Evolutionary conservation across 2,888 invertebrate species (phyloP).

Genomic region (Stramonita haemastoma): DNA sequence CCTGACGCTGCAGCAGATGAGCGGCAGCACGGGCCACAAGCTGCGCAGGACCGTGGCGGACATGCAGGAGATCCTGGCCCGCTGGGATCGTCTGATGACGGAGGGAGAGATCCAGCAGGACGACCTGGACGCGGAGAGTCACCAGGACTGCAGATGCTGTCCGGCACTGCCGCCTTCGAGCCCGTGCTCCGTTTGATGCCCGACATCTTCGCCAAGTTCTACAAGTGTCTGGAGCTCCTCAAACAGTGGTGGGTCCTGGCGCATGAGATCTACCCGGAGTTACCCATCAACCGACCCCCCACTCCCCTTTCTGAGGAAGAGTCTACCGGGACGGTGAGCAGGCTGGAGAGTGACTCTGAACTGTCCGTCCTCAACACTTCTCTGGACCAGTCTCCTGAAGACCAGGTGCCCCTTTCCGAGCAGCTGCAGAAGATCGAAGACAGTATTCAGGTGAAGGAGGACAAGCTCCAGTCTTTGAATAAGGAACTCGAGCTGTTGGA

Average conservation of each 20-base stretch:
- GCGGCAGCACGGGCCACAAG: conserved; percentile 42
- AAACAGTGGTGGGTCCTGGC: conserved; percentile 68
- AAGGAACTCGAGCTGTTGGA: conserved; percentile 41
- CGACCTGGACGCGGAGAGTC: conserved; percentile 70
- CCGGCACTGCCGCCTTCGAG: conserved; percentile 63
- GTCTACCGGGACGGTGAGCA: conserved; percentile 36
- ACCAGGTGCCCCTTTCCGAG: conserved; percentile 56
- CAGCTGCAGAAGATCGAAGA: conserved; percentile 53
- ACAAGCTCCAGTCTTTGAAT: conserved; percentile 13
- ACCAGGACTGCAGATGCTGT: conserved; percentile 65
- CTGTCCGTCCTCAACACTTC: conserved; percentile 53
- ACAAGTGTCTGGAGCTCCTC: conserved; percentile 69
- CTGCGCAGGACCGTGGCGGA: conserved; percentile 49
- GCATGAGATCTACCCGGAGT: conserved; percentile 56
- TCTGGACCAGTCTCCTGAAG: conserved; percentile 59
- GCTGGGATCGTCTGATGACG: conserved; percentile 66
- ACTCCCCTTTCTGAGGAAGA: neutral
- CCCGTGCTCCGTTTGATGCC: conserved; percentile 68
- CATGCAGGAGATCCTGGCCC: conserved; percentile 58
- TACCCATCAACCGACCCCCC: conserved; percentile 48
- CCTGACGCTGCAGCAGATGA: conserved; percentile 42
- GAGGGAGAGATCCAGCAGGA: conserved; percentile 56
- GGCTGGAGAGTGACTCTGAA: conserved; percentile 58
- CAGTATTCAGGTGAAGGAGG: conserved; percentile 53
- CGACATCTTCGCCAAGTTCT: conserved; percentile 72